These are phyloP conservation scores for Ptychodera flava DNA, from an alignment of 35 echinoderm and acorn worm genomes.

Conservation along the genomic window DNA sequence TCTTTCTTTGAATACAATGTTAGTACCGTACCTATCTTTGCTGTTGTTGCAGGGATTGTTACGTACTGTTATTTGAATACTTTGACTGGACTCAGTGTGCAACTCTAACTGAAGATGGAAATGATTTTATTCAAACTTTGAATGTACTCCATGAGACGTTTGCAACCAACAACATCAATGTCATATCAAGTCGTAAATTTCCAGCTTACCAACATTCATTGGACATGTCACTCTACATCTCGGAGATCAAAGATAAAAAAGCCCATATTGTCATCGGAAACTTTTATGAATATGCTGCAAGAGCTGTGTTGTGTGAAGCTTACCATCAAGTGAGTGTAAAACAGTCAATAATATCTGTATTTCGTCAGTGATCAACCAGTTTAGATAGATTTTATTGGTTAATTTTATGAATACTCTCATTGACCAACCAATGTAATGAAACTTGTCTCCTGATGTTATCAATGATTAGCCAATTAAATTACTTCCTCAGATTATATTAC, in stretches of 20 bases:
- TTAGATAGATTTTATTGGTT: no score
- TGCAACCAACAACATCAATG: background rate
- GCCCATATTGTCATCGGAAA: slow-evolving; percentile 39
- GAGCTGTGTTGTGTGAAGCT: slow-evolving; percentile 49
- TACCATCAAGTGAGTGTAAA: slow-evolving; percentile 41
- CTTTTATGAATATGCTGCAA: slow-evolving; percentile 36
- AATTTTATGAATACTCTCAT: no score
- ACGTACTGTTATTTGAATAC: slow-evolving; percentile 18
- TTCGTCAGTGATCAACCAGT: no score
- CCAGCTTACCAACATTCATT: background rate
- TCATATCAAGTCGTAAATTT: slow-evolving; percentile 24
- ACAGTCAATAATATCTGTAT: no score
- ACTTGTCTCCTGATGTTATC: no score
- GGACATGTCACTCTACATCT: slow-evolving; percentile 27
- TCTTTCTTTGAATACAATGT: no score
- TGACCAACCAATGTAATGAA: no score
- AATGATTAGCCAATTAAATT: no score
- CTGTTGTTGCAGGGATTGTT: slow-evolving; percentile 14
- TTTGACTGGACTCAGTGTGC: slow-evolving; percentile 28
- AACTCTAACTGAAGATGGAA: slow-evolving; percentile 2
- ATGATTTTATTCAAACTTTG: background rate
- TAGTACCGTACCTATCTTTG: no score
- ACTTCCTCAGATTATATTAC: no score
- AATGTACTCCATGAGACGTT: slow-evolving; percentile 7
- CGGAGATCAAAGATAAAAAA: slow-evolving; percentile 37